Evolutionary conservation across 2,888 invertebrate species (phyloP), one percentile per base, ranked within the genome.

Genomic region (Chrysolina oricalcia): DNA sequence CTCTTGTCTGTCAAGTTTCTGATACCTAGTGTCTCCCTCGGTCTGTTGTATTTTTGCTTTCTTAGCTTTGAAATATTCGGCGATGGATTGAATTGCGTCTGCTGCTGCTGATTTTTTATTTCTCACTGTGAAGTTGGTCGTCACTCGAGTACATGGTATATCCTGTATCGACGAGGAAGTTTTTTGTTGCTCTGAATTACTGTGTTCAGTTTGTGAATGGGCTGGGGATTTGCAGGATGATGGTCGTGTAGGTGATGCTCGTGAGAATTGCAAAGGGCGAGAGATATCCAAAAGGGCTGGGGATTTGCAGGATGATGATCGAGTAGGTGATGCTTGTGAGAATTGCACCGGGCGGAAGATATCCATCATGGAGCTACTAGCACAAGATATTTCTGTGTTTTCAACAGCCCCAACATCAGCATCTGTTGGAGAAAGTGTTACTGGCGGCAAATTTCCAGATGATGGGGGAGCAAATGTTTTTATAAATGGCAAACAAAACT

Each of bases 401-500:
- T 41, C 63, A 53, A 53, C 19, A 53, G 19, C 19, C 17, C 19
- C 53, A 50, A 8, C 17, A 17, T 50, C 48, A 8, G 5, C 48
- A 43, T 43, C 43, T 17, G 19, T 15, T 56, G 19, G 11, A 21
- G 4, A n/a, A 9, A 21, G 11, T 21, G 13, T 9, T 10, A 21
- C 53, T 56, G 9, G 10, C 13, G 53, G 53, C 15, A 23, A 56
- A 23, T 56, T 56, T 23, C 23, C 15, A 27, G 13, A 21, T 56
- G 21, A 15, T 3, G 15, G 15, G 13, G 56, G 15, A 0, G 23
- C 23, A 0, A 13, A 15, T 19, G n/a, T 46, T 40, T 71, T 71
- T 21, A 63, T 43, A 23, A 63, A 71, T 63, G 63, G 50, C 43
- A 71, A 71, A 46, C 41, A 27, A 71, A 71, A 71, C 15, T 71